These are phyloP conservation scores for Acanthiza pusilla DNA, from an alignment of 2,797 vertebrate species.

Conservation along the genomic window DNA sequence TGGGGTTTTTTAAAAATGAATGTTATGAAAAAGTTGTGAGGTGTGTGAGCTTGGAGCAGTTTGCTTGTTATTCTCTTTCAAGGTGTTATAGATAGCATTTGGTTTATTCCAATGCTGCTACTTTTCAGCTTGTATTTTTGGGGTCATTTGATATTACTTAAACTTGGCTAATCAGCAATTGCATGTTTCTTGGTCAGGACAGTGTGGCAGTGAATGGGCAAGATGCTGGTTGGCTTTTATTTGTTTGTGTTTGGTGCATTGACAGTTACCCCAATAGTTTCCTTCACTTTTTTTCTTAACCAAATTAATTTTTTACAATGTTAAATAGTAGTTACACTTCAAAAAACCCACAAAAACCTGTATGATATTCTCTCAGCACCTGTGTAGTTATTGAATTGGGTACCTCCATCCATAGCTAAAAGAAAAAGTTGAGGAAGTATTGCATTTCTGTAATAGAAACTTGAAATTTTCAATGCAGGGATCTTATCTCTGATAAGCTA, in stretches of 20 bases:
- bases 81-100: background rate
- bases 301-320: background rate
- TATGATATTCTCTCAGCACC: background rate
- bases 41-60: accelerated
- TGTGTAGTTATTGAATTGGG: background rate
- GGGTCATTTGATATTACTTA: background rate
- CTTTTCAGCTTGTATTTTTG: background rate
- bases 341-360: background rate
- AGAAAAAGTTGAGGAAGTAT: background rate
- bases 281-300: background rate
- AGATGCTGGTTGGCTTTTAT: background rate
- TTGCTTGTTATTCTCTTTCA: background rate
- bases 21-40: background rate
- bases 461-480: background rate
- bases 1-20: accelerated
- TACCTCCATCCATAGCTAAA: background rate
- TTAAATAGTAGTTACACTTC: background rate
- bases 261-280: background rate
- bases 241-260: background rate
- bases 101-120: background rate
- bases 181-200: background rate
- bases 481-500: background rate
- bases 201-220: background rate
- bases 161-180: background rate
- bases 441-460: background rate